Base-by-base conservation (phyloP, 2,888 invertebrate species). In the Brachypterus glaber region DNA sequence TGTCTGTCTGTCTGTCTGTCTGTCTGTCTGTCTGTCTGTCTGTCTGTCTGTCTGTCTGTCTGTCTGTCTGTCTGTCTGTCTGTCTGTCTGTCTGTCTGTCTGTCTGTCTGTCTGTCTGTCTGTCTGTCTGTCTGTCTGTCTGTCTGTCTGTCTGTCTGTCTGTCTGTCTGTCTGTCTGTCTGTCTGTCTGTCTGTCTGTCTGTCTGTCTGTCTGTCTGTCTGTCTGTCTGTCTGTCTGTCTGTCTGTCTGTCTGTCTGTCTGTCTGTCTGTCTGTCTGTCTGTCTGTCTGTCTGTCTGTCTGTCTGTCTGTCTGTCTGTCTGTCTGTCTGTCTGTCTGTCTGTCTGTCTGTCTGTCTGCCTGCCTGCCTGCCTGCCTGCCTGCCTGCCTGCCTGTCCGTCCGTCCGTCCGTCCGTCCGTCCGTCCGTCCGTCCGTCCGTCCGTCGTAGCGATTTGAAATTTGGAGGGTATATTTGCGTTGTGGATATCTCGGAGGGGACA, bases 1-100 rank as follows among this genome's bases (percentile, higher is more conserved):
- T 21, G 24, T 21, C 24, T 21, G 24, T 21, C 24, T 21, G 24
- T 21, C 24, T 21, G 24, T 21, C 24, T 21, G 24, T 21, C 24
- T 21, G 24, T 21, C 24, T 21, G 24, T 21, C 24, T 21, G 24
- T 21, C 24, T 21, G 24, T 21, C 24, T 21, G 24, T 21, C 24
- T 21, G 24, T 21, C 24, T 21, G 24, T 21, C 24, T 21, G 24
- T 21, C 24, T 21, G 24, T 21, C 24, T 21, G 24, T 21, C 24
- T 21, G 24, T 21, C 24, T 21, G 24, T 21, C 24, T 21, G 24
- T 21, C 24, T 21, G 24, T 21, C 24, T 21, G 24, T 21, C 24
- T 21, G 24, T 21, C 24, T 21, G 24, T 21, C 24, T 21, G 24
- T 21, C 24, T 21, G 24, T 21, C 24, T 21, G 24, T 21, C 24